Conservation (phyloP, 2,113 vertebrate genomes). For the Malurus melanocephalus region DNA sequence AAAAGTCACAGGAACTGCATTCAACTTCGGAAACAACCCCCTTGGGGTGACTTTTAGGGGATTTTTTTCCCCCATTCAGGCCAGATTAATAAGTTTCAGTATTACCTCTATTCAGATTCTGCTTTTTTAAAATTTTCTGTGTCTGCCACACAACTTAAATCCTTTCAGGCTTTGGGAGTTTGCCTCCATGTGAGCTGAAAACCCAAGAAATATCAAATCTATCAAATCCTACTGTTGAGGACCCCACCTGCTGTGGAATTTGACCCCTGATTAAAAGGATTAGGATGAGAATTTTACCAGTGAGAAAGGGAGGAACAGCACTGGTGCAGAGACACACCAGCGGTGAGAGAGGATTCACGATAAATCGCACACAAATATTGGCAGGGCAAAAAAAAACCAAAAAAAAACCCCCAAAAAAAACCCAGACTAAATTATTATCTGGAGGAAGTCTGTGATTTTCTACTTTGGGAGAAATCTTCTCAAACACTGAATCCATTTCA, state of each 20-base stretch:
- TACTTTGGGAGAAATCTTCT: neutral
- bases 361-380: conserved; percentile 14
- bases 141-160: neutral
- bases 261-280: neutral
- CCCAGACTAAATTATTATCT: neutral
- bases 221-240: accelerated
- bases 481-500: conserved; percentile 28
- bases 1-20: neutral
- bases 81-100: neutral
- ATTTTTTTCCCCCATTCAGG: too few relatives aligned
- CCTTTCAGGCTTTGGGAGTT: neutral
- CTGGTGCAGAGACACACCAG: neutral
- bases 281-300: neutral
- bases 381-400: neutral
- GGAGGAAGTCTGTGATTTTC: conserved; percentile 26
- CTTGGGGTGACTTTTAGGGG: neutral
- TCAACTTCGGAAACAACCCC: neutral
- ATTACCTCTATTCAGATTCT: neutral
- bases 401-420: too few relatives aligned
- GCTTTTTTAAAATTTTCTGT: neutral
- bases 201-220: accelerated
- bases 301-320: neutral
- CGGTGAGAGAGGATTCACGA: neutral
- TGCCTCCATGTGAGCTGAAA: neutral
- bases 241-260: neutral